phyloP scores from a whole-genome alignment of 2,888 invertebrate species.

The Diloba caeruleocephala region DNA sequence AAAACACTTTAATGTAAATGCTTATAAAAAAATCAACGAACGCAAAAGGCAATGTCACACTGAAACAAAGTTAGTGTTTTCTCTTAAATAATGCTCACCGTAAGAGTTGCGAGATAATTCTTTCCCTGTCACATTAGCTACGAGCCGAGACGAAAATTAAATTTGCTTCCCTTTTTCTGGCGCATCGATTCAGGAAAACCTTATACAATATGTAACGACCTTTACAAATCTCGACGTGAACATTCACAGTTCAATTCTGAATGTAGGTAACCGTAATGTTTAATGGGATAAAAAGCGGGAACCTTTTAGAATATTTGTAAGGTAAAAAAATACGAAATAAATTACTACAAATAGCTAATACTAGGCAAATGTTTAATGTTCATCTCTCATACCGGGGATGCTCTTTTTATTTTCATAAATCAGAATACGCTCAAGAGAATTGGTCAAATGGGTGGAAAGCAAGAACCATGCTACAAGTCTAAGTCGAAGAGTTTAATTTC shows the following conservation, averaged over 20 bases:
- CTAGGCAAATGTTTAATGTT: no score
- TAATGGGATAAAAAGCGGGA: constrained; percentile 26
- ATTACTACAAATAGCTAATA: no score
- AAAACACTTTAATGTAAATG: constrained; percentile 11
- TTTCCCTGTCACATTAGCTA: constrained; percentile 64
- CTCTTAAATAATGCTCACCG: constrained; percentile 42
- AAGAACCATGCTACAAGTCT: no score
- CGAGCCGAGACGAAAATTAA: constrained; percentile 61
- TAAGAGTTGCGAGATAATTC: constrained; percentile 55
- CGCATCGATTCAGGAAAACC: constrained; percentile 47
- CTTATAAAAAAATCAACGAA: constrained; percentile 29
- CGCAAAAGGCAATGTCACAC: constrained; percentile 17
- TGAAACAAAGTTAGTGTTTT: constrained; percentile 41
- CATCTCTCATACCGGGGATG: no score
- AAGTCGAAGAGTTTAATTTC: no score
- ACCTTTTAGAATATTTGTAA: constrained; percentile 13
- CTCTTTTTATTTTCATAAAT: no score
- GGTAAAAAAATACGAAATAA: constrained; percentile 11
- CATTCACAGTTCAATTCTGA: constrained; percentile 48
- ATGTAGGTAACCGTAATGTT: constrained; percentile 31
- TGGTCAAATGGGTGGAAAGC: no score
- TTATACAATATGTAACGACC: constrained; percentile 56
- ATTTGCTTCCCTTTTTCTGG: constrained; percentile 57
- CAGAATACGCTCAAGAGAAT: no score
- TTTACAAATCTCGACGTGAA: constrained; percentile 51